Base-by-base conservation (phyloP, 2,797 vertebrate genomes). In the Diplodus sargus region DNA sequence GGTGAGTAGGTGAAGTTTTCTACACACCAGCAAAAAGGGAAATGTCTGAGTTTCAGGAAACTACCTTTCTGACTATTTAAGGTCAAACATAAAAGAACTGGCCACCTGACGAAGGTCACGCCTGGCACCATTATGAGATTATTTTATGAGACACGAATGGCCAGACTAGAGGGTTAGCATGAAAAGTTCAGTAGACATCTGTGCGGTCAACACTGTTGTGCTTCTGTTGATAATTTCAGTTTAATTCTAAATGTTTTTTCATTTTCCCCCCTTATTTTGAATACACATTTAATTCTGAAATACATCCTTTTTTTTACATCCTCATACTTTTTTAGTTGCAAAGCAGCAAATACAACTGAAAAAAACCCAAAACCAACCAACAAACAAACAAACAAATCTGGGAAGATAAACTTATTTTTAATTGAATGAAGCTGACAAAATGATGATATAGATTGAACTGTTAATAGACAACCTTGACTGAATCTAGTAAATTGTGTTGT, bases 21-120 rank as follows among this genome's bases (percentile, higher is more conserved):
- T 60, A 61, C 59, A 79, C 47, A 70, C 18, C 3, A 10, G 28
- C 20, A 4, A 69, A 69, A 28, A 20, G n/a, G n/a, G 54, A 52
- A 54, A 61, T 13, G 39, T 48, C 42, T 61, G 4, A 8, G 11
- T 9, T 68, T 45, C 42, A 23, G 3, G 30, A 45, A 67, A 13
- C 0, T 34, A 51, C 2, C 30, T 34, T 25, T n/a, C 7, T 42
- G 11, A 60, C 45, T 47, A 20, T 47, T 49, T 7, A 17, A 39
- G 39, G 39, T 39, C 8, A 9, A 39, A 39, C 7, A 39, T 39
- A 10, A 39, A 39, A 39, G 39, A 39, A 39, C 39, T 11, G 9
- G 39, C 39, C 39, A 39, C 34, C 34, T 39, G 39, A 10, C 9
- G 10, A 10, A 39, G 39, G 39, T 11, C 39, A 39, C 10, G 39